Base-by-base conservation (phyloP, 2,113 vertebrate species). In the Phalacrocorax pelagicus region DNA sequence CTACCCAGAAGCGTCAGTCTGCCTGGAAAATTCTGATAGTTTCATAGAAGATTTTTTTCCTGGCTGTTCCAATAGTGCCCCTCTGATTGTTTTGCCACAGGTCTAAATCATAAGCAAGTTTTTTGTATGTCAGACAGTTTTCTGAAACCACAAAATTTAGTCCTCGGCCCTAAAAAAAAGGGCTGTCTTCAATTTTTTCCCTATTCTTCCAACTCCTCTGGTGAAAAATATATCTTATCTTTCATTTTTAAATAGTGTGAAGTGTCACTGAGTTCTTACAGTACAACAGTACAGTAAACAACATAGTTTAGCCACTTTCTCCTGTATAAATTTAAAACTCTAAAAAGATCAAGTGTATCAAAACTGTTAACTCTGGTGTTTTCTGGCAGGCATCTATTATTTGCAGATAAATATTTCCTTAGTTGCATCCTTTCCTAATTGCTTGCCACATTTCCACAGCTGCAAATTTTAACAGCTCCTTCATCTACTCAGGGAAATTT, bases 1-100 rank as follows among this genome's bases (percentile, higher is more conserved):
- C 32, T 63, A 77, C 89, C 89, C 95, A 97, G 77, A 95, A 96
- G 63, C 36, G 38, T 78, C 81, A 71, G 83, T 47, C 70, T 95
- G 86, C 52, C 80, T 95, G 88, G 96, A 97, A 96, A 91, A 95
- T 94, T 71, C 78, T 69, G 36, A 69, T 8, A 14, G 57, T 40
- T 94, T 92, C 81, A 72, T 44, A 86, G 72, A 77, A 86, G 16
- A 30, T 44, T 83, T 92, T 93, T 84, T 89, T 54, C 85, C 86
- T 95, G 73, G n/a, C 61, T 93, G 90, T 81, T 91, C 52, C 52
- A 81, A 49, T 17, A 84, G 61, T 1, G 6, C 66, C 38, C 79
- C 29, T 38, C 74, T 93, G 90, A 85, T 47, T 72, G 54, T 75
- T 93, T 90, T 94, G 73, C 62, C 94, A 94, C 47, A 85, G 49